Evolutionary conservation across 2,888 invertebrate species (phyloP).

Genomic region (Seira musarum): DNA sequence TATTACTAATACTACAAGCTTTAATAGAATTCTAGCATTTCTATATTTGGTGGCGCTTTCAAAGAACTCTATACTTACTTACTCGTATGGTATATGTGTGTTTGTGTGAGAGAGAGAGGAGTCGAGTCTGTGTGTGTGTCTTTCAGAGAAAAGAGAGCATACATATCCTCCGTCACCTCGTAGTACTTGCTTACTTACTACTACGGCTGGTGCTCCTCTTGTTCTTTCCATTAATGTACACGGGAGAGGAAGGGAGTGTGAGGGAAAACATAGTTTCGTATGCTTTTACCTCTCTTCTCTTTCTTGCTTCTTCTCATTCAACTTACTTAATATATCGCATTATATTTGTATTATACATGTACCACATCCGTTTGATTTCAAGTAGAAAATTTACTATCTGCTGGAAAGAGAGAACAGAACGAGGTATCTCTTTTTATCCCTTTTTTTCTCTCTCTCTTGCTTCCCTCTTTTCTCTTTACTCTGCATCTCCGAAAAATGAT

Average conservation of each 20-base stretch:
- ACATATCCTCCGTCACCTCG: conserved; percentile 44
- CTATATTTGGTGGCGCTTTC: conserved; percentile 14
- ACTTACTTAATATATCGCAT: conserved; percentile 9
- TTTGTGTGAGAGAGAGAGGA: too few species aligned
- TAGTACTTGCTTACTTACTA: background rate
- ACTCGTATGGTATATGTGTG: too few species aligned
- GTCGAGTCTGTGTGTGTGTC: too few species aligned
- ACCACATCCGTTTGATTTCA: conserved; percentile 57
- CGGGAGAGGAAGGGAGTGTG: conserved; percentile 1
- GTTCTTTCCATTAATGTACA: background rate
- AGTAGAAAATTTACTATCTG: conserved; percentile 59
- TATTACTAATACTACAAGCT: conserved; percentile 21
- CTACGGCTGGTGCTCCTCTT: background rate
- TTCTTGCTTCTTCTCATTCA: conserved; percentile 13
- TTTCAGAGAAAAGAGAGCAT: background rate
- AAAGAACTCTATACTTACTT: background rate
- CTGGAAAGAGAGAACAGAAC: conserved; percentile 17
- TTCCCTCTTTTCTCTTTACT: conserved; percentile 21
- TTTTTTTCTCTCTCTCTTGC: conserved; percentile 36
- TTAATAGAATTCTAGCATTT: background rate
- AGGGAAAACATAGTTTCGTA: too few species aligned
- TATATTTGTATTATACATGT: conserved; percentile 17
- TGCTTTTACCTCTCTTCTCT: conserved; percentile 34
- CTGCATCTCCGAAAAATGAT: conserved; percentile 32
- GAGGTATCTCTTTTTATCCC: conserved; percentile 47